Evolutionary conservation across 2,888 invertebrate genomes (phyloP).

Genomic region (Zelleria hepariella): DNA sequence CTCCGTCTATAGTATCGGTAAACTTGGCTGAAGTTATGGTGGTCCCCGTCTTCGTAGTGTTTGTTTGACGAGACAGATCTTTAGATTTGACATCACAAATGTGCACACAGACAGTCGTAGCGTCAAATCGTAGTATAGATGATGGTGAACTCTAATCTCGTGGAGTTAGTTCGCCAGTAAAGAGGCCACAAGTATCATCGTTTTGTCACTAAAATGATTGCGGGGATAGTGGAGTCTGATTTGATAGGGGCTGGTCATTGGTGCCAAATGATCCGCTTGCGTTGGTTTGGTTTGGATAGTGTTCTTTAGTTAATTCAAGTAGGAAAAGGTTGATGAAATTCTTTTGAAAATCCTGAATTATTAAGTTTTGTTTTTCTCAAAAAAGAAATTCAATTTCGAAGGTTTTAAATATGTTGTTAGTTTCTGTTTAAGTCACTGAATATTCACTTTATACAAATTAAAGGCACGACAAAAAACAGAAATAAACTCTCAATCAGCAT

Average conservation of each 20-base stretch:
- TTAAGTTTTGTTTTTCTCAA: no score
- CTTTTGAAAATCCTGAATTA: no score
- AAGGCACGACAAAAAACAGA: no score
- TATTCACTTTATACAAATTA: no score
- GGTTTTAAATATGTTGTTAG: no score
- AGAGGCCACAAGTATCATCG: background rate
- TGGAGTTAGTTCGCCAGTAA: background rate
- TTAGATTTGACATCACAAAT: background rate
- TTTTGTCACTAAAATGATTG: background rate
- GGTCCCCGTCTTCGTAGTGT: background rate
- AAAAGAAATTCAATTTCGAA: no score
- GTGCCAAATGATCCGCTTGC: background rate
- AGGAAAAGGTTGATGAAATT: no score
- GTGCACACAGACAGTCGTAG: background rate
- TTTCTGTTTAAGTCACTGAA: no score
- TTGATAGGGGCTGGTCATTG: background rate
- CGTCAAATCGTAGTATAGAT: background rate
- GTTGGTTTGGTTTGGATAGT: background rate
- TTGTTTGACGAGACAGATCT: background rate
- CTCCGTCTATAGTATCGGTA: background rate
- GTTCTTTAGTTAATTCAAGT: background rate
- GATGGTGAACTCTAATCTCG: background rate
- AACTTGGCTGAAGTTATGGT: background rate
- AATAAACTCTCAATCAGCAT: background rate
- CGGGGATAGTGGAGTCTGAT: background rate